Evolutionary conservation across 2,113 vertebrate genomes (phyloP).

Genomic region (Ceyx margarethae): DNA sequence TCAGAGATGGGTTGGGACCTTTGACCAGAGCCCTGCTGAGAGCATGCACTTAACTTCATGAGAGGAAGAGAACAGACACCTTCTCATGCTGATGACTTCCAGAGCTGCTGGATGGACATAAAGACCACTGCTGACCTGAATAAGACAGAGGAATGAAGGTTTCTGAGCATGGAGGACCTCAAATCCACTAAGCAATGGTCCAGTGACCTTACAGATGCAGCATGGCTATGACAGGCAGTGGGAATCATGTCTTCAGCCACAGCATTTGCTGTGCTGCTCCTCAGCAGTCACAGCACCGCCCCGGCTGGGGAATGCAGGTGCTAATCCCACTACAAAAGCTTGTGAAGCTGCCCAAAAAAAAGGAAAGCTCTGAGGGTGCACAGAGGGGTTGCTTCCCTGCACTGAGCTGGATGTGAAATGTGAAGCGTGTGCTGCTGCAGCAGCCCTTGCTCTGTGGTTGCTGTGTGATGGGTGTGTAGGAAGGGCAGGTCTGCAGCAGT

Average conservation of each 20-base stretch:
- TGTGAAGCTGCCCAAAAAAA: not conserved
- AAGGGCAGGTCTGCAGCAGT: rapidly evolving
- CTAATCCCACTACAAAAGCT: not conserved
- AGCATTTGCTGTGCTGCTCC: not conserved
- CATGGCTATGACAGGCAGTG: rapidly evolving
- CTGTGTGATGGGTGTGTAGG: rapidly evolving
- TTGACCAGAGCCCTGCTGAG: not conserved
- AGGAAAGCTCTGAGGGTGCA: not conserved
- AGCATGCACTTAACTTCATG: not conserved
- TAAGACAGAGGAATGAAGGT: not conserved
- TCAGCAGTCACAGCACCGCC: not conserved
- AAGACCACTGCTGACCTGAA: not conserved
- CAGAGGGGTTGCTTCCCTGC: not conserved
- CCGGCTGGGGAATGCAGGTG: not conserved
- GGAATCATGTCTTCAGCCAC: not conserved
- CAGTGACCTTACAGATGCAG: rapidly evolving
- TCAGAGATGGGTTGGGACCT: not conserved
- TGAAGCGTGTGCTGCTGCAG: not conserved
- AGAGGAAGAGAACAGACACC: not conserved
- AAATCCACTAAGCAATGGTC: not conserved
- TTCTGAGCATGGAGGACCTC: not conserved
- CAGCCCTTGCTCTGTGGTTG: no score
- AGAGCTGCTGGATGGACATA: not conserved
- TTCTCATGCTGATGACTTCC: not conserved
- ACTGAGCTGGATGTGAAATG: rapidly evolving